A percentile compares a stretch with the other conserved stretches of the same genome.
Evolutionary conservation across 2,888 invertebrate genomes (phyloP).

Genomic region (Athalia rosae): DNA sequence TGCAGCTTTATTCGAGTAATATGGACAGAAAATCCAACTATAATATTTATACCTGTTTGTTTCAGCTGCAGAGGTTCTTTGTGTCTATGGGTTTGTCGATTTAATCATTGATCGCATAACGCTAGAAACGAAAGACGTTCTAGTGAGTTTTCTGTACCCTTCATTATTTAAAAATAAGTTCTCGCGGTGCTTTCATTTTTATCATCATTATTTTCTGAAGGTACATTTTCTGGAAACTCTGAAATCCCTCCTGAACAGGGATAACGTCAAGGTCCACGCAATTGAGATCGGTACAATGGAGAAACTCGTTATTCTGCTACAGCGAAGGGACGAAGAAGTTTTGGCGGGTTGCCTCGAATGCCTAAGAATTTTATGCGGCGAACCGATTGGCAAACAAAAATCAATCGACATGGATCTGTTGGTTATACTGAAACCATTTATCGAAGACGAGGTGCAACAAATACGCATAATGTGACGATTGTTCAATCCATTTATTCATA

Average conservation of each 20-base stretch:
- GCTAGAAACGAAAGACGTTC: constrained; percentile 65
- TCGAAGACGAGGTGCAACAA: constrained; percentile 65
- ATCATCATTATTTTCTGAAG: constrained; percentile 47
- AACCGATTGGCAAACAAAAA: constrained; percentile 67
- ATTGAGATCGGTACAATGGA: constrained; percentile 68
- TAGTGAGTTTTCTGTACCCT: constrained; percentile 50
- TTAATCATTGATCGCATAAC: constrained; percentile 63
- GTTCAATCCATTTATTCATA: not conserved
- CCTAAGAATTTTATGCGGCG: constrained; percentile 66
- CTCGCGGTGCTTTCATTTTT: not conserved
- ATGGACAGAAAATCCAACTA: not conserved
- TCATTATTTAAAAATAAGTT: not conserved
- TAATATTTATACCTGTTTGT: not conserved
- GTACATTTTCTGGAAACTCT: constrained; percentile 68
- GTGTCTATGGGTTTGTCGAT: constrained; percentile 67
- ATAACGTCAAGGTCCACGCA: constrained; percentile 67
- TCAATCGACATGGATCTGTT: constrained; percentile 68
- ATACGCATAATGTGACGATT: constrained; percentile 31
- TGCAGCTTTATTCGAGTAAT: too few relatives aligned
- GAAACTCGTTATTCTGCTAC: constrained; percentile 64
- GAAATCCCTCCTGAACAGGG: constrained; percentile 67
- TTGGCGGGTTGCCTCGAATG: constrained; percentile 64
- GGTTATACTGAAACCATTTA: constrained; percentile 60
- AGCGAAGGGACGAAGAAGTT: constrained; percentile 61
- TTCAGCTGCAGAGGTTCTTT: constrained; percentile 71